Conservation (phyloP, 2,797 vertebrate genomes). For the Cyclopterus lumpus region DNA sequence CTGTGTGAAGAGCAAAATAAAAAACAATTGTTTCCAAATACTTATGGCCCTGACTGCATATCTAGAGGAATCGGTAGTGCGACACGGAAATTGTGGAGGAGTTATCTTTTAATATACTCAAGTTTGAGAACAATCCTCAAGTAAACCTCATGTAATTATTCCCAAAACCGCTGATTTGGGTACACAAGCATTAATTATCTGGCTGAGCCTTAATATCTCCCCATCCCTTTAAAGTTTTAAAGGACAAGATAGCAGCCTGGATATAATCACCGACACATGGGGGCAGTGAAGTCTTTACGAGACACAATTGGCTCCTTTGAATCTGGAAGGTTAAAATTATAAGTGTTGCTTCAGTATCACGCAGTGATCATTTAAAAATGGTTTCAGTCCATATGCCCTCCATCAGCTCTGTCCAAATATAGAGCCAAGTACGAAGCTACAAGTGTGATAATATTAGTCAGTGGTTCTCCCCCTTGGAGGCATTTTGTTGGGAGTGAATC, state of each 20-base stretch:
- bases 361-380: slow-evolving; percentile 68
- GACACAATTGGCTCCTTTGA: slow-evolving; percentile 41
- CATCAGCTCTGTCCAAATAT: slow-evolving; percentile 65
- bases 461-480: slow-evolving; percentile 56
- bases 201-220: neutral
- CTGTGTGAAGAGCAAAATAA: no score
- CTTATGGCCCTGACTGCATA: no score
- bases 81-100: neutral
- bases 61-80: neutral
- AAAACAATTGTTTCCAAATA: no score
- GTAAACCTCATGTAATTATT: neutral
- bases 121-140: neutral
- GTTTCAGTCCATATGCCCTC: slow-evolving; percentile 65
- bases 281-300: slow-evolving; percentile 67
- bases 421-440: slow-evolving; percentile 57
- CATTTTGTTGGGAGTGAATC: slow-evolving; percentile 48
- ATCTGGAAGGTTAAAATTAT: slow-evolving; percentile 64
- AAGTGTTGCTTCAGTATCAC: slow-evolving; percentile 71
- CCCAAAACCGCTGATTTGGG: neutral
- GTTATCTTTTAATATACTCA: neutral
- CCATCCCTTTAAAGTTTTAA: neutral
- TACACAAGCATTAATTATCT: neutral
- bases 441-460: slow-evolving; percentile 68
- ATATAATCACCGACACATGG: slow-evolving; percentile 51
- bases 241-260: neutral